These are phyloP conservation scores for Drosophila rellima DNA, from an alignment of 2,888 invertebrate species.

Conservation along the genomic window DNA sequence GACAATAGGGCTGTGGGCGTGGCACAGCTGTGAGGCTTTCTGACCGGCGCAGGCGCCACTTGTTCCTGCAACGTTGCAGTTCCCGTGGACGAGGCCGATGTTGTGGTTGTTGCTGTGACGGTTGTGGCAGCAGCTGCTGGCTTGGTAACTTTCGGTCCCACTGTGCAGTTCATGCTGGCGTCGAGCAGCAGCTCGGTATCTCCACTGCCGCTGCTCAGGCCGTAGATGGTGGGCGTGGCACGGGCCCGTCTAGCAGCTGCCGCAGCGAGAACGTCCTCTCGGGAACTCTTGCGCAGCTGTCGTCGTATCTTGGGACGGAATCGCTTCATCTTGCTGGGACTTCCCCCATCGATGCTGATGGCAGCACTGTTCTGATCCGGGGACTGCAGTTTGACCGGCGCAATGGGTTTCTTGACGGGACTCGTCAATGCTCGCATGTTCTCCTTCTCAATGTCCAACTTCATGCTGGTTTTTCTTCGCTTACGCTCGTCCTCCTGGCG, in stretches of 20 bases:
- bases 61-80: conserved; percentile 42
- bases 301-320: conserved; percentile 86
- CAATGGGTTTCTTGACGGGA: conserved; percentile 81
- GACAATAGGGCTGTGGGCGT: conserved; percentile 65
- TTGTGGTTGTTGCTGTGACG: conserved; percentile 29
- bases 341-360: conserved; percentile 73
- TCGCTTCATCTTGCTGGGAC: conserved; percentile 85
- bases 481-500: conserved; percentile 91
- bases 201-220: conserved; percentile 65
- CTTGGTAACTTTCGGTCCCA: conserved; percentile 17
- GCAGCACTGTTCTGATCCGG: conserved; percentile 76
- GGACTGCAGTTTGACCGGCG: conserved; percentile 58
- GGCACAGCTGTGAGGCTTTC: conserved; percentile 70
- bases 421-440: conserved; percentile 87
- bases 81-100: conserved; percentile 39
- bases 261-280: conserved; percentile 79
- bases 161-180: conserved; percentile 62
- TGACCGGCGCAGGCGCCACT: conserved; percentile 3
- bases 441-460: conserved; percentile 90
- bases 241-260: conserved; percentile 70
- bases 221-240: conserved; percentile 60
- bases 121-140: conserved; percentile 12
- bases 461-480: conserved; percentile 91
- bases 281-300: conserved; percentile 82
- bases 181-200: conserved; percentile 80